Evolutionary conservation across 2,888 invertebrate species (phyloP), one percentile per base, ranked within the genome.

Genomic region (Lucinisca nassula): DNA sequence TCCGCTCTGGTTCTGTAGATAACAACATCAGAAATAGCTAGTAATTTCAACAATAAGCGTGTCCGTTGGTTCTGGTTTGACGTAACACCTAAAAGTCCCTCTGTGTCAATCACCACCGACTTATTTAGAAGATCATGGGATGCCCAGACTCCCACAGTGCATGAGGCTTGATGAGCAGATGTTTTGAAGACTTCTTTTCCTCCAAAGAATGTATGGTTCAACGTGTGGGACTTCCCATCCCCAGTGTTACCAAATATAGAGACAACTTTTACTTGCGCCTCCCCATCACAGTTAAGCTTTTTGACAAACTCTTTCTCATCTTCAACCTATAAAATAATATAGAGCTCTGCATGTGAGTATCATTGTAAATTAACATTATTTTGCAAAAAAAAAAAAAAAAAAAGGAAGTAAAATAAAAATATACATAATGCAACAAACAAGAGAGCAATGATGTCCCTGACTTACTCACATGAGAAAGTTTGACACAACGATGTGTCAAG

Each of bases 241-340:
- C 98, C 98, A 0, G 98, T 98, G 94, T 98, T 98, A 1, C 98
- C 98, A 96, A 98, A 98, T 94, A 98, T 98, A 17, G 98, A 98
- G 0, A 98, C 97, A 24, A 98, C 98, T 96, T 98, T 98, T 21
- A 98, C 97, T 27, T 86, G 77, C 32, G 91, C 92, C 76, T 94
- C 91, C 32, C 84, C 88, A n/a, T 93, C 93, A 93, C 96, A 96
- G 27, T 93, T 95, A 4, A 96, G 91, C 79, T 95, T 95, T 32
- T 92, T 85, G 4, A 95, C 79, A 89, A 96, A 96, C 21, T 96
- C 96, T 30, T 94, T 93, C 61, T 92, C 93, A 91, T 91, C 88
- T n/a, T 88, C 86, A 12, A 96, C 94, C 96, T 96, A 90, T 27
- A 58, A 58, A 58, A 27, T 58, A 58, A 8, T 21, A 14, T 40